Evolutionary conservation across 2,888 invertebrate genomes (phyloP).

Genomic region (Rhagophthalmus giganteus): DNA sequence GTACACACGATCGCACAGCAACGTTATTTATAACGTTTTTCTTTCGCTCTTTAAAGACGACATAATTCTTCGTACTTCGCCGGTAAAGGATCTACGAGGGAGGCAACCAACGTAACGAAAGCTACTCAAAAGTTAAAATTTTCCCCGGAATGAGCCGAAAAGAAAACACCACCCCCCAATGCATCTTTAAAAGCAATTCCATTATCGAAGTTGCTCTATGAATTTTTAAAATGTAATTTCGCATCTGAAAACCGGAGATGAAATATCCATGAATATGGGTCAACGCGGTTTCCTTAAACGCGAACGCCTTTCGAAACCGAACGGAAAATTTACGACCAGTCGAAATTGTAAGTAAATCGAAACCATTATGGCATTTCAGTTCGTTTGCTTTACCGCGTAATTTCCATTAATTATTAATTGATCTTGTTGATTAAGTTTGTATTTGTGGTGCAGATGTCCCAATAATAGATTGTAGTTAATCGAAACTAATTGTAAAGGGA

Average conservation of each 20-base stretch:
- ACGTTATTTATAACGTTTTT: no score
- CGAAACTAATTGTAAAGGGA: no score
- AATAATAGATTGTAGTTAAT: no score
- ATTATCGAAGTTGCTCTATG: constrained; percentile 23
- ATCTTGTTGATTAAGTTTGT: no score
- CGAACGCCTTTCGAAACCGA: neutral
- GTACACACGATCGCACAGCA: no score
- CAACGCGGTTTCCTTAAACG: neutral
- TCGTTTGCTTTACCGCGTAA: no score
- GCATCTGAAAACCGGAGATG: constrained; percentile 13
- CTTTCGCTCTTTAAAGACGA: no score
- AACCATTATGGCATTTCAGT: no score
- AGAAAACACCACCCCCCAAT: constrained; percentile 5
- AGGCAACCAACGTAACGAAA: neutral
- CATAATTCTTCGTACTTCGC: neutral
- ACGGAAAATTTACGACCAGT: neutral
- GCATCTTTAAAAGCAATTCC: constrained; percentile 28
- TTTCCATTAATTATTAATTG: no score
- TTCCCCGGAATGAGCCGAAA: neutral
- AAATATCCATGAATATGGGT: constrained; percentile 1
- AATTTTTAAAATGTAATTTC: constrained; percentile 29
- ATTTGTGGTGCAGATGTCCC: no score
- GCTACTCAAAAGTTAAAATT: neutral
- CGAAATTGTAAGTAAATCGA: neutral
- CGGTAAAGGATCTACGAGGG: neutral